Evolutionary conservation across 2,113 vertebrate species (phyloP), one percentile per base, ranked within the genome.

Genomic region (Synchiropus splendidus): DNA sequence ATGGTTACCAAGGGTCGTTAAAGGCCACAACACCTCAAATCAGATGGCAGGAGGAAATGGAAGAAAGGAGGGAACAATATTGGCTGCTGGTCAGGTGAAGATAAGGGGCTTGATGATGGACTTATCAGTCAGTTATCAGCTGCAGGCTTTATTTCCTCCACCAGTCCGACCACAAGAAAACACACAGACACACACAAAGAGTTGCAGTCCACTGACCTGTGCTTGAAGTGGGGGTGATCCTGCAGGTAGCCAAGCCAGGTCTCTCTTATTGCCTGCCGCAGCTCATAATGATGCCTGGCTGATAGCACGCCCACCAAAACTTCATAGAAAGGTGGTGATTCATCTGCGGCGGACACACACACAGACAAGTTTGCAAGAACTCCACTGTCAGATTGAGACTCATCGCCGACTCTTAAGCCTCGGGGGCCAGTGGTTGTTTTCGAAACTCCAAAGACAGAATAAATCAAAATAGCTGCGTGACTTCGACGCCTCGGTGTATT

Each of bases 271-370:
- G 88, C 89, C 34, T 78, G 81, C 45, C 94, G 86, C 51, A 93
- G 88, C 2, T 88, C 86, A 68, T 85, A 68, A 54, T 98, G 89
- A 64, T 92, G 84, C 18, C 94, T 86, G 18, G 94, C 92, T 30
- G 94, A 98, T 66, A 97, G 38, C 62, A 98, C 90, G 45, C 93
- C 94, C 60, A 98, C 90, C 60, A 97, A 61, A 78, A 98, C 70
- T 67, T 93, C 90, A 56, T 83, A 88, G 61, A 59, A 68, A 16
- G 72, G 63, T 31, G 61, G 48, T 2, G 54, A 56, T 8, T 54
- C 73, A 67, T 79, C 84, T 85, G 64, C 10, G 41, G 11, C 9
- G 10, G 21, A 56, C 18, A 67, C n/a, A 59, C 13, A 48, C 12
- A 16, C 8, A 27, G 21, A 27, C 21, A 27, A 27, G 21, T 27